These are phyloP conservation scores for Axis porcinus DNA, from an alignment of 2,113 vertebrate genomes.

Conservation along the genomic window DNA sequence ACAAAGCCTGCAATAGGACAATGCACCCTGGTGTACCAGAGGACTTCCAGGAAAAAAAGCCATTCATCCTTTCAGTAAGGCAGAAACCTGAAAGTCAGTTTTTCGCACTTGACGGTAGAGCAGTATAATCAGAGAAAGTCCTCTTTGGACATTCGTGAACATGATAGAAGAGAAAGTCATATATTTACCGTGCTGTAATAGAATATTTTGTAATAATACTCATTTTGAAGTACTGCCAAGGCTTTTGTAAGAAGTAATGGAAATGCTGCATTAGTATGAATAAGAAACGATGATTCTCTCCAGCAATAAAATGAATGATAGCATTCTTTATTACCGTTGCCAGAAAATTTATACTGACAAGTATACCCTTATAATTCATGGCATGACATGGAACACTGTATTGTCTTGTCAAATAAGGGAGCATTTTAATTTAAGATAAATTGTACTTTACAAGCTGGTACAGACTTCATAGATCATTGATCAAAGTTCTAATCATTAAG, in stretches of 20 bases:
- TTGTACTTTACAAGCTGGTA: conserved; percentile 52
- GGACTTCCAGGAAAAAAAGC: conserved; percentile 27
- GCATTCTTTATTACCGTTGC: conserved; percentile 70
- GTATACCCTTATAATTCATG: conserved; percentile 68
- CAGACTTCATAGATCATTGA: conserved; percentile 57
- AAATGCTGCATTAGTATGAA: conserved; percentile 59
- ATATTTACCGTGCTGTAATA: conserved; percentile 72
- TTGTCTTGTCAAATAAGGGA: conserved; percentile 69
- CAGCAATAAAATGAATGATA: conserved; percentile 71
- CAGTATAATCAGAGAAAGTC: conserved; percentile 58
- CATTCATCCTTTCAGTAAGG: background rate
- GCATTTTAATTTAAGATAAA: conserved; percentile 70
- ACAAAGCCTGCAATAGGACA: background rate
- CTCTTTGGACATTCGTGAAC: conserved; percentile 56
- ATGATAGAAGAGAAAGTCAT: conserved; percentile 69
- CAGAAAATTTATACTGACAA: conserved; percentile 76
- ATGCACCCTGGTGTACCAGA: background rate
- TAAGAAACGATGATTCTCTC: conserved; percentile 71
- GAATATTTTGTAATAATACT: conserved; percentile 75
- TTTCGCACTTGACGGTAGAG: conserved; percentile 2
- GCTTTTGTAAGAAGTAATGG: conserved; percentile 70
- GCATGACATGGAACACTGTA: conserved; percentile 43
- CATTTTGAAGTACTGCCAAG: conserved; percentile 73
- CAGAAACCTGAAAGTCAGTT: conserved; percentile 43
- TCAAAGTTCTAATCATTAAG: conserved; percentile 59